Evolutionary conservation across 1,140 invertebrate genomes (phyloP).

Genomic region (Orussus abietinus): DNA sequence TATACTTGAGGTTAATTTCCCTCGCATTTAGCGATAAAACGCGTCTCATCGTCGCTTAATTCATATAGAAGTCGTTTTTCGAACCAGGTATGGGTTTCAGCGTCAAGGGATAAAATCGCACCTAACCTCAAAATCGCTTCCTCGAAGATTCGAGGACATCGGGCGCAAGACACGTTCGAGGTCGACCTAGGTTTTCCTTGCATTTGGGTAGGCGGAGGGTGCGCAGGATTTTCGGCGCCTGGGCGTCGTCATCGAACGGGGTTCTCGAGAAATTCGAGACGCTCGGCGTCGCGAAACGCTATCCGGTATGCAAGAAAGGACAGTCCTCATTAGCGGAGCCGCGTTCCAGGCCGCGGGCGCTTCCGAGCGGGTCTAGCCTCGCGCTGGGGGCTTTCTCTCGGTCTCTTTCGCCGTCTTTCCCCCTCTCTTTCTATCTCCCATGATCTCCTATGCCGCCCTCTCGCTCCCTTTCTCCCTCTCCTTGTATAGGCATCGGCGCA

Average conservation of each 20-base stretch:
- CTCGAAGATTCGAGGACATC: too few species aligned
- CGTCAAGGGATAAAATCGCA: too few species aligned
- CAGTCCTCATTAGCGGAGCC: slow-evolving; percentile 41
- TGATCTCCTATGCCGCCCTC: neutral
- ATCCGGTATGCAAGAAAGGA: slow-evolving; percentile 44
- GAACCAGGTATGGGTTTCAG: too few species aligned
- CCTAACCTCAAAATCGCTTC: too few species aligned
- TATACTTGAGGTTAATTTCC: too few species aligned
- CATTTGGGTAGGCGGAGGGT: too few species aligned
- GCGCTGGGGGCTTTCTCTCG: slow-evolving; percentile 11
- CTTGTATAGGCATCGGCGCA: neutral
- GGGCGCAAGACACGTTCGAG: too few species aligned
- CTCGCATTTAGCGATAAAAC: too few species aligned
- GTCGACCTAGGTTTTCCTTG: too few species aligned
- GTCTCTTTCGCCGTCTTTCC: slow-evolving; percentile 11
- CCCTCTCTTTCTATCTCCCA: neutral
- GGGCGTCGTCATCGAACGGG: slow-evolving; percentile 18
- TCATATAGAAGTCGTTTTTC: too few species aligned
- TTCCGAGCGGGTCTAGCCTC: slow-evolving; percentile 22
- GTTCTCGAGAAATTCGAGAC: slow-evolving; percentile 34
- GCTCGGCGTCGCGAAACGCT: slow-evolving; percentile 39
- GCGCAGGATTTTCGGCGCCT: slow-evolving; percentile 20
- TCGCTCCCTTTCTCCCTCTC: neutral
- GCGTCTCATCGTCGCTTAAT: too few species aligned
- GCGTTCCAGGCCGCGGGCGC: slow-evolving; percentile 24